Evolutionary conservation across 2,113 vertebrate species (phyloP), one percentile per base, ranked within the genome.

Genomic region (Dicentrarchus labrax): DNA sequence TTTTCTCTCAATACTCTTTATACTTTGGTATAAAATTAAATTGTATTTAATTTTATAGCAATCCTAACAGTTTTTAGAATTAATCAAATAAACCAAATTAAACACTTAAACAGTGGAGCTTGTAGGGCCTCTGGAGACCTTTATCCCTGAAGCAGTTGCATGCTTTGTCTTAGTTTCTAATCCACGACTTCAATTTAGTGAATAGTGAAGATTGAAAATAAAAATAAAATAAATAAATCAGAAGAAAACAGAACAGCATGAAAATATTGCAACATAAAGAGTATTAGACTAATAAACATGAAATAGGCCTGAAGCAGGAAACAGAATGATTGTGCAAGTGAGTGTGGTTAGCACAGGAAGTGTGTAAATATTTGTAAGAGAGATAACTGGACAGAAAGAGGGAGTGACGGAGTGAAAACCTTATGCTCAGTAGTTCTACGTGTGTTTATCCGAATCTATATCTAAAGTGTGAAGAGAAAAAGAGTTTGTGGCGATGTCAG

Each of bases 261-360:
- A 24, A 65, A 50, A 2, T 3, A 30, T 30, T 13, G 45, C 30
- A 43, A 30, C 21, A 30, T 13, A 16, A 11, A 67, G 62, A 53
- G 11, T 10, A 50, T 39, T 3, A 24, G 15, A 11, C 11, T 0
- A 15, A 15, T 60, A 10, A 67, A 41, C 47, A 15, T 41, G 0
- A 72, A 36, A 53, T 0, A 12, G 7, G 9, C 17, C 1, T 41
- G 4, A 22, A 1, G 6, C 16, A 66, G 76, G 24, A 83, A 76
- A 36, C 56, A 7, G 45, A 73, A 17, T 24, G 24, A 59, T 19
- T 59, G 62, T 64, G 79, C 17, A 47, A 71, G 43, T 4, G 15
- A 54, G 38, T 5, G 69, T 38, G 74, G 43, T 71, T n/a, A 16
- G 39, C 11, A 71, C 71, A 87, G 85, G 85, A 87, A 79, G n/a